Percentiles rank a stretch among this genome's conserved stretches.
Conservation (phyloP, 2,113 vertebrate genomes). For the Gasterosteus nipponicus region DNA sequence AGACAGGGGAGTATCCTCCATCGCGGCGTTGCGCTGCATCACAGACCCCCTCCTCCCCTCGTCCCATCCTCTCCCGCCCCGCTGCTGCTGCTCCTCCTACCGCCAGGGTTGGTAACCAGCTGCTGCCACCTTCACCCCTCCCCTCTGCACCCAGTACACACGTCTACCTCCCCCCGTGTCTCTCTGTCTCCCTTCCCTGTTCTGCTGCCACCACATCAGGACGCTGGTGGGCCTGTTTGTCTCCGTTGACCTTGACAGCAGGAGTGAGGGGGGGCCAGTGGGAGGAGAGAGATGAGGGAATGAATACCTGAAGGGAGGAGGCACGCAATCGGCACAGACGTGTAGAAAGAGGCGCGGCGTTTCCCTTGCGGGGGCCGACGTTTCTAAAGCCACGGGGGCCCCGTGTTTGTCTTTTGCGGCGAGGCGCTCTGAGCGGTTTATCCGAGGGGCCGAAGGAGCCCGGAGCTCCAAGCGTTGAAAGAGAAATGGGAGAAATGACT, state of each 20-base stretch:
- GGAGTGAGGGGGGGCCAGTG: slow-evolving; percentile 88
- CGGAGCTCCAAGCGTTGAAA: slow-evolving; percentile 84
- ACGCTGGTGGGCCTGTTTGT: slow-evolving; percentile 98
- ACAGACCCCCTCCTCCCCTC: slow-evolving; percentile 31
- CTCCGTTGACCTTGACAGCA: slow-evolving; percentile 99
- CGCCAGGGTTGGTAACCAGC: slow-evolving; percentile 68
- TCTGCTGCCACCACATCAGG: slow-evolving; percentile 87
- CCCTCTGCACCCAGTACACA: slow-evolving; percentile 56
- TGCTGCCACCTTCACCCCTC: slow-evolving; percentile 75
- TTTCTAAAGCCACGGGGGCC: slow-evolving; percentile 59
- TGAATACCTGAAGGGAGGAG: slow-evolving; percentile 72
- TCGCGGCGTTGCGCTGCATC: slow-evolving; percentile 38
- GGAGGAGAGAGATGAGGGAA: slow-evolving; percentile 78
- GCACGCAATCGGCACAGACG: slow-evolving; percentile 65
- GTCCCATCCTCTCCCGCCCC: background rate
- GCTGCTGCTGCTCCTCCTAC: slow-evolving; percentile 18
- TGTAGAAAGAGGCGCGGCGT: slow-evolving; percentile 61
- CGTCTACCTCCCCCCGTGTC: slow-evolving; percentile 54
- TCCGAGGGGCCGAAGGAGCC: slow-evolving; percentile 85
- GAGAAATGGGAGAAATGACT: slow-evolving; percentile 92
- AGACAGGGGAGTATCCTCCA: slow-evolving; percentile 83
- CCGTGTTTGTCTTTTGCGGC: slow-evolving; percentile 77
- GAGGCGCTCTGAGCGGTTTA: slow-evolving; percentile 78
- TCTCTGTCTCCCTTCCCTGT: slow-evolving; percentile 41
- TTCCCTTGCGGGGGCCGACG: slow-evolving; percentile 48